Conservation (phyloP, 1,140 invertebrate species). For the Coenobita brevimanus region DNA sequence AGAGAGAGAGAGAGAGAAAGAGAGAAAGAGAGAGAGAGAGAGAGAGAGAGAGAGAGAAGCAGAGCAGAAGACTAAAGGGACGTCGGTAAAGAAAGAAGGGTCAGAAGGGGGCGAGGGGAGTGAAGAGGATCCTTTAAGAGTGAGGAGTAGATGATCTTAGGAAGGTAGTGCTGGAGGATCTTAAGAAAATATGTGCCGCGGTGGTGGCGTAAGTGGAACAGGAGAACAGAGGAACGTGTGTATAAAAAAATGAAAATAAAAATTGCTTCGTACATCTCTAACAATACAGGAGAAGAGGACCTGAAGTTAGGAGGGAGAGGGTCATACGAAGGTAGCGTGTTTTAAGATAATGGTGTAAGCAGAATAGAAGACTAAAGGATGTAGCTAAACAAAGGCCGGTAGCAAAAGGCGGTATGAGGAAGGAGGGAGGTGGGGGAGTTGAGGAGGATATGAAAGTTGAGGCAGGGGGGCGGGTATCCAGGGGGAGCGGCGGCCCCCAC, state of each 20-base stretch:
- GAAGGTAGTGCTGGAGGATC: not conserved
- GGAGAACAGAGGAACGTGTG: not conserved
- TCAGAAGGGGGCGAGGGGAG: not conserved
- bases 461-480: not conserved
- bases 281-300: not conserved
- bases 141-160: not conserved
- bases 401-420: too few species aligned
- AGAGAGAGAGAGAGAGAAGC: slow-evolving; percentile 24
- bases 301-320: too few species aligned
- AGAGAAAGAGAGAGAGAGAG: slow-evolving; percentile 10
- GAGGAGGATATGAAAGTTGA: not conserved
- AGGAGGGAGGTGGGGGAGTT: not conserved
- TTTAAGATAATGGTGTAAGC: too few species aligned
- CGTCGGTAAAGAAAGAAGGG: not conserved
- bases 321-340: too few species aligned
- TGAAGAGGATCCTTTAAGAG: not conserved
- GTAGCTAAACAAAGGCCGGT: too few species aligned
- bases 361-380: too few species aligned
- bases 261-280: not conserved
- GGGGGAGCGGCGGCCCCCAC: not conserved
- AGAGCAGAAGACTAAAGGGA: too few species aligned
- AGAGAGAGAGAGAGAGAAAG: not conserved
- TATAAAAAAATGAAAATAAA: not conserved
- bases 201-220: not conserved
- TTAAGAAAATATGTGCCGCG: not conserved